phyloP scores from a whole-genome alignment of 2,888 invertebrate genomes.

The Maniola hyperantus region DNA sequence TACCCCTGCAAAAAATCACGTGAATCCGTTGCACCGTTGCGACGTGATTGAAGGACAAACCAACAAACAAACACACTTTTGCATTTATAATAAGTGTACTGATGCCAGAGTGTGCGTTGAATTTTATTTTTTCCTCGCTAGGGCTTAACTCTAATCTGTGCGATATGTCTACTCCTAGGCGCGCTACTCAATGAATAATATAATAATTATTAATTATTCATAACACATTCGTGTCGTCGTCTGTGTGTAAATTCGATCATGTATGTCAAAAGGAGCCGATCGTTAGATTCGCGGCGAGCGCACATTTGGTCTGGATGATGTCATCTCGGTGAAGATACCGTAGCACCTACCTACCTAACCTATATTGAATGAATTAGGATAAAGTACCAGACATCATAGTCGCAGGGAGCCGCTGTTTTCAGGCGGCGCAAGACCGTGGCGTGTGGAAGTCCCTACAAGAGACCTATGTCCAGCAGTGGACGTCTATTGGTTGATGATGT shows the following conservation, averaged over 20 bases:
- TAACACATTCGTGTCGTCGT: slow-evolving; percentile 24
- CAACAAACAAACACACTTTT: no score
- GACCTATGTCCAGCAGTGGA: no score
- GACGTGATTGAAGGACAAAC: no score
- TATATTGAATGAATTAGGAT: not conserved
- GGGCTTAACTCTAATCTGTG: no score
- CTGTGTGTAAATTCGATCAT: slow-evolving; percentile 21
- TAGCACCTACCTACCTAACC: not conserved
- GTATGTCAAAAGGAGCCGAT: slow-evolving; percentile 20
- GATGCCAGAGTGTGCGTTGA: not conserved
- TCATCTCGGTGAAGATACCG: slow-evolving; percentile 19
- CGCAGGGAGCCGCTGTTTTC: no score
- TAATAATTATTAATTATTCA: slow-evolving; percentile 30
- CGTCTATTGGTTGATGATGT: no score
- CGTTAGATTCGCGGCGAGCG: slow-evolving; percentile 9
- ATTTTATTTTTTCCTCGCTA: not conserved
- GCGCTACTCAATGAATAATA: slow-evolving; percentile 13
- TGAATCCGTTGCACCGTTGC: no score
- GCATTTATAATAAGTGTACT: no score
- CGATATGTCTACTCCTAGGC: not conserved
- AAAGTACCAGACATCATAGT: no score
- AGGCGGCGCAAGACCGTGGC: no score
- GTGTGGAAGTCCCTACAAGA: no score
- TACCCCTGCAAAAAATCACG: no score
- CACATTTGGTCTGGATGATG: slow-evolving; percentile 29